Base-by-base conservation (phyloP, 2,888 invertebrate genomes). In the Acleris cristana region DNA sequence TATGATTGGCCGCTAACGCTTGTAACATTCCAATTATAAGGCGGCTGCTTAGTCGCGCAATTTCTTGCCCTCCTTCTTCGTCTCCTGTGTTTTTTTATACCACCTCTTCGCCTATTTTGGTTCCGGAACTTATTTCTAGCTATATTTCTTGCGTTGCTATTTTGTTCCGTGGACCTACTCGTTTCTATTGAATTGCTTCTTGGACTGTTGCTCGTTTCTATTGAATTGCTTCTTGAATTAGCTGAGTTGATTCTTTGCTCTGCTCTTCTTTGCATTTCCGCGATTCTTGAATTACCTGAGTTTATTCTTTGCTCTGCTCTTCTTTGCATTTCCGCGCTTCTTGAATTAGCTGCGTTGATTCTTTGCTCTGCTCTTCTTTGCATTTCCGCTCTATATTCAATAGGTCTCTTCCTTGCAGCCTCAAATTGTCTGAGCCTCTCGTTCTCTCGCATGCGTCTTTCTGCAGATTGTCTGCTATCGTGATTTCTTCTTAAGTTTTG, bases 391-490 rank as follows among this genome's bases (percentile, higher is more conserved):
- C 91, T 85, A 64, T 86, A 92, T 76, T 85, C 87, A 2, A 83
- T 84, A 61, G 92, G 92, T 64, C 91, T 89, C 59, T 76, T 83
- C 74, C 91, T 82, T 78, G 92, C 79, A 21, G 84, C 81, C 77
- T 89, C 88, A 74, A 92, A 77, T 74, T 81, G 77, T 73, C 78
- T 85, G 70, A 83, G 79, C 74, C 90, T 85, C 65, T 82, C 82
- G 70, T 84, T 87, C 56, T 86, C 81, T 69, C 88, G 80, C 76
- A 90, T 81, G n/a, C 79, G 80, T 73, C 82, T 82, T 84, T 92
- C 94, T 81, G 75, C 87, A 74, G 86, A 94, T 93, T 95, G 95
- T 95, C 89, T 96, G 94, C 73, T 95, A 86, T 78, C 94, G 85
- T 78, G 92, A 83, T 77, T 89, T 89, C 78, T 93, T 86, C 79